Base-by-base conservation (phyloP, 2,888 invertebrate genomes). In the Drosophila pegasa region DNA sequence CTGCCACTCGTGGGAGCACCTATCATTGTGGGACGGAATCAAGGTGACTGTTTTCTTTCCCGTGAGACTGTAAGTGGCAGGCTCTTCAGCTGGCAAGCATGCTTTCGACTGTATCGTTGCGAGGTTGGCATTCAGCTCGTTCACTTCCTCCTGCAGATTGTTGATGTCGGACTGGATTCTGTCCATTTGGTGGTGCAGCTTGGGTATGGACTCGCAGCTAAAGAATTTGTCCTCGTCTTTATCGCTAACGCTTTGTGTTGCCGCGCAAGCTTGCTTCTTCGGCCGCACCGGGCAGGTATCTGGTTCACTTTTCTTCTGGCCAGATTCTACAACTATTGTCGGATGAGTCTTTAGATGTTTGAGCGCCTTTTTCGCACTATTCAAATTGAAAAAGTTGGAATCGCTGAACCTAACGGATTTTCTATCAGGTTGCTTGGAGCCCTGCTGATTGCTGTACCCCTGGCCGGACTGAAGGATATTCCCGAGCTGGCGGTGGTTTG, bases 201-300 rank as follows among this genome's bases (percentile, higher is more conserved):
- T 25, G 8, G 48, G 48, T 8, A 62, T 33, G 3, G n/a, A 20
- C 1, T 40, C 47, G 25, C 48, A 48, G n/a, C 38, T 62, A 2
- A 12, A 18, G 14, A 16, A 33, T 14, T 20, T 27, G 1, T 27
- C 48, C 3, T 48, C 47, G 2, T 27, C 16, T 3, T 2, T 7
- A 12, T 35, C 35, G 0, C 27, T 16, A 3, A 4, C 18, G 9
- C 2, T 2, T 35, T 43, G 33, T 20, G 33, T 29, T 33, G 0
- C 33, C 27, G 40, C 31, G 3, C 10, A 8, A 1, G 6, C n/a
- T 1, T 5, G 1, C 4, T n/a, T 0, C 12, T 4, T 1, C 2
- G 31, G 3, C 10, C 1, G 12, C 1, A 14, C 16, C 9, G 16
- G 4, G 2, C 16, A 18, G 4, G 2, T 10, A 18, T n/a, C 22